Evolutionary conservation across 2,113 vertebrate genomes (phyloP).

Genomic region (Nycticryphes semicollaris): DNA sequence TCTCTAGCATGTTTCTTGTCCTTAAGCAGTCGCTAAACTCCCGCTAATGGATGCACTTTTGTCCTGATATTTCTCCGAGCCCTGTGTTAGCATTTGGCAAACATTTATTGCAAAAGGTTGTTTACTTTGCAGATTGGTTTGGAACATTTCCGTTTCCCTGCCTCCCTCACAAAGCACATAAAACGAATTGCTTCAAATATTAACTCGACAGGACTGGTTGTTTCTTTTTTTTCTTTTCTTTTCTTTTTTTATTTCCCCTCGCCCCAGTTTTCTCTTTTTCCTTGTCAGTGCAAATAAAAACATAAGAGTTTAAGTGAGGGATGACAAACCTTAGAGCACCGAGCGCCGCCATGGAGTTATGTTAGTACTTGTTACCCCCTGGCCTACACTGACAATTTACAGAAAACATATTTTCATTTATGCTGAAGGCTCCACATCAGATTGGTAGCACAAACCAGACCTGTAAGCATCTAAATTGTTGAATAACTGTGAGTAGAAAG

Average conservation of each 20-base stretch:
- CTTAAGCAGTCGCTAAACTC: slow-evolving; percentile 47
- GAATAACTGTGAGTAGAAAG: not conserved
- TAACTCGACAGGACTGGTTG: not conserved
- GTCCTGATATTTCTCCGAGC: not conserved
- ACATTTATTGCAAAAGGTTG: slow-evolving; percentile 1
- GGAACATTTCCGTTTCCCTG: slow-evolving; percentile 10
- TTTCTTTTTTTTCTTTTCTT: not conserved
- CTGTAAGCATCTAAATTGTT: fast-evolving
- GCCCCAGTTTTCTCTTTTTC: not conserved
- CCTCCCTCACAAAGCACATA: not conserved
- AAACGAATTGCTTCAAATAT: not conserved
- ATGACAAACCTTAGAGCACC: not conserved
- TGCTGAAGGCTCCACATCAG: fast-evolving
- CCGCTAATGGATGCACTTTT: not conserved
- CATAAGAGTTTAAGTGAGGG: fast-evolving
- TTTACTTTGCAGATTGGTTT: slow-evolving; percentile 10
- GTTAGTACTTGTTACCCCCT: not conserved
- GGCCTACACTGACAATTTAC: fast-evolving
- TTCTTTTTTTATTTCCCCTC: no score
- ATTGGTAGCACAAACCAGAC: fast-evolving
- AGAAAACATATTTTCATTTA: fast-evolving
- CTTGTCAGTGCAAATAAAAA: not conserved
- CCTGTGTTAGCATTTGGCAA: slow-evolving; percentile 35
- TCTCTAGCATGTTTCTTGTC: not conserved
- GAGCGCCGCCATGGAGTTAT: fast-evolving